Evolutionary conservation across 1,140 invertebrate genomes (phyloP), one percentile per base, ranked within the genome.

Genomic region (Chionoecetes opilio): DNA sequence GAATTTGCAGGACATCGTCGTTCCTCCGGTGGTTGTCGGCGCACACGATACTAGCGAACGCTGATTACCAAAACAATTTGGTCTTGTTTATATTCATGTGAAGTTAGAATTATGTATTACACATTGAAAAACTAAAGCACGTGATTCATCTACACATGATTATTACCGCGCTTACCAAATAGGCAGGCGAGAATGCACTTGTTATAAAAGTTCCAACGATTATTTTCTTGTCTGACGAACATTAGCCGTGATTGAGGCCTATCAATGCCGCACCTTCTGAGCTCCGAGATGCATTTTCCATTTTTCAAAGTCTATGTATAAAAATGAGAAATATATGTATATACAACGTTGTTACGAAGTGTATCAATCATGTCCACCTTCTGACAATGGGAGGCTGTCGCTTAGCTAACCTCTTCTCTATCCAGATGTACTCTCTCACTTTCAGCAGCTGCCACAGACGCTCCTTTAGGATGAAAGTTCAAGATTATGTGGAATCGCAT

Each of bases 311-410:
- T 26, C n/a, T 14, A n/a, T 75, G 11, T 75, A 26, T 75, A 26
- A 75, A n/a, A n/a, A 75, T 75, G 11, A 75, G 11, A 75, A 75
- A 75, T 75, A 75, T 75, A 75, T 75, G 63, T 75, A 75, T n/a
- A 75, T 75, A 75, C 63, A 75, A 75, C 21, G n/a, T 75, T 75
- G 63, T 75, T 75, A 75, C 8, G 46, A 53, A 14, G 46, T 53
- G 46, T 53, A 53, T 53, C 46, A 53, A 53, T 53, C 46, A 1
- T 53, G 9, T 53, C 46, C 21, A 17, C 11, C 46, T 17, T 41
- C 38, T 53, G 11, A 17, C 21, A 17, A 53, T 0, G 0, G 2
- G 21, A 53, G 14, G 14, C 14, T 41, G 5, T 17, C 21, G 8
- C 21, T 53, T 14, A 53, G 46, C 21, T 53, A 14, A 0, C 21